phyloP scores from a whole-genome alignment of 30 jellyfish, hydroid and myxozoan genomes.

The Aurelia aurita complex sp. Pacific region DNA sequence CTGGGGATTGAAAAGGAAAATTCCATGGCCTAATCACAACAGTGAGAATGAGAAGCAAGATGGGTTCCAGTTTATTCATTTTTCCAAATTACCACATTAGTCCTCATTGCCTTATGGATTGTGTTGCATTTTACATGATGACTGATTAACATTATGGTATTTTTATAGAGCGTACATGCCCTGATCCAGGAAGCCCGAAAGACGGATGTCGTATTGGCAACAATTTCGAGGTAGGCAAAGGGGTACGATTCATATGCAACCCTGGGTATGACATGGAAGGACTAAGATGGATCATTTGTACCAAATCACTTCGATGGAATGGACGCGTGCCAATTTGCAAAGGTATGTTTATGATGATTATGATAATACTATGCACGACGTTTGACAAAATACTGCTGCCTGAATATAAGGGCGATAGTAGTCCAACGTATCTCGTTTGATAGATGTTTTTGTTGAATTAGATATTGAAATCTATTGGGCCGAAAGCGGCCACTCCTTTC shows the following conservation, averaged over 20 bases:
- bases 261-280: conserved; percentile 32
- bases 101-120: neutral
- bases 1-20: no score
- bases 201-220: conserved; percentile 30
- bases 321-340: conserved; percentile 18
- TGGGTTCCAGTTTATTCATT: no score
- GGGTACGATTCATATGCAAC: conserved; percentile 20
- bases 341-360: neutral
- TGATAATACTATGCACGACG: no score
- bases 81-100: no score
- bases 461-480: no score
- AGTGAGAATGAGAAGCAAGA: no score
- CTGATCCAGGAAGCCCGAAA: conserved; percentile 14
- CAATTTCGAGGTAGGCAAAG: conserved; percentile 1
- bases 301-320: conserved; percentile 22
- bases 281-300: neutral
- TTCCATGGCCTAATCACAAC: no score
- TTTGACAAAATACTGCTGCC: no score
- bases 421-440: no score
- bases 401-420: no score
- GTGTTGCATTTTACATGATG: neutral
- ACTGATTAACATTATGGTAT: neutral
- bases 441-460: no score
- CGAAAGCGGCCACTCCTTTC: no score
- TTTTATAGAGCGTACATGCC: conserved; percentile 12